These are phyloP conservation scores for Sebastes ruberrimus DNA, from an alignment of 2,797 vertebrate genomes.

Conservation along the genomic window DNA sequence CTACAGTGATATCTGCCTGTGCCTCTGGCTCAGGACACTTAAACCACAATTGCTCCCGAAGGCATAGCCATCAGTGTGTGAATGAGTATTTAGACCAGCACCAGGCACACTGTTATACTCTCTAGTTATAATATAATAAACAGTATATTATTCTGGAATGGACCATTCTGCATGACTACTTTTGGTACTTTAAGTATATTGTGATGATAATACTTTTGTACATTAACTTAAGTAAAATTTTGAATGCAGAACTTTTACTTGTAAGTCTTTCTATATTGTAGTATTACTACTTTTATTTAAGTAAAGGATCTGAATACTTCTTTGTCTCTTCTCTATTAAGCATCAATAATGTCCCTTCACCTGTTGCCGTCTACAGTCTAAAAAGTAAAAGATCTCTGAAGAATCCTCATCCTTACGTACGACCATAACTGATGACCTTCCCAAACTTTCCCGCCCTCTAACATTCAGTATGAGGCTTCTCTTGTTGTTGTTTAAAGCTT, in stretches of 20 bases:
- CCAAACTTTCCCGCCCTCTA: neutral
- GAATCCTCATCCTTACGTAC: neutral
- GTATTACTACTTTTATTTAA: neutral
- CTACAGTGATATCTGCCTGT: no score
- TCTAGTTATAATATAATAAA: no score
- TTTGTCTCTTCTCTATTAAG: neutral
- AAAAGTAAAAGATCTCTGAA: neutral
- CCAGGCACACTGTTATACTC: no score
- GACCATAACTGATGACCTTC: neutral
- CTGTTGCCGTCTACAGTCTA: neutral
- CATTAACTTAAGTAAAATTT: neutral
- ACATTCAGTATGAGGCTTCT: neutral
- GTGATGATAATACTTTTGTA: no score
- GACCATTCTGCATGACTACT: neutral
- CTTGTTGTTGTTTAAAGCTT: neutral
- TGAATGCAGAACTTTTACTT: neutral
- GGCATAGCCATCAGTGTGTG: no score
- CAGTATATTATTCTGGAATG: neutral
- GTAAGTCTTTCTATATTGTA: no score
- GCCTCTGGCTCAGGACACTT: no score
- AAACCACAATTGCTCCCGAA: no score
- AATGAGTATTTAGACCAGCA: no score
- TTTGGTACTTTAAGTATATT: neutral
- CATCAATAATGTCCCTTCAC: neutral
- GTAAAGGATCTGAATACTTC: neutral